phyloP scores from a whole-genome alignment of 2,113 vertebrate species.

The Hemicordylus capensis region DNA sequence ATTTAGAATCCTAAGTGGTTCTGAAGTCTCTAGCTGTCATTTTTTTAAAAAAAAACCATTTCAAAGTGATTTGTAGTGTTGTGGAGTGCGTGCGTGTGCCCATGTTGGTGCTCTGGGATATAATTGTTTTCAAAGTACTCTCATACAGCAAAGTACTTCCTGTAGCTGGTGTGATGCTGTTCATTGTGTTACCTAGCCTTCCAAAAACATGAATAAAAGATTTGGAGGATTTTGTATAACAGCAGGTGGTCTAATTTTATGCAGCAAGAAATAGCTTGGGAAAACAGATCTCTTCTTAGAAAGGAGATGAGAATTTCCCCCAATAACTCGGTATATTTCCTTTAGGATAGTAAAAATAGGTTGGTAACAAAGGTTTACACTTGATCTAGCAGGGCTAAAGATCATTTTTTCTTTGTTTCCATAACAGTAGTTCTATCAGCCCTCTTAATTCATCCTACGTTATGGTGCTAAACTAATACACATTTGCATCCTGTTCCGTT shows the following conservation, averaged over 20 bases:
- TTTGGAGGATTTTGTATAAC: slow-evolving; percentile 76
- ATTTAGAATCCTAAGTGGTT: slow-evolving; percentile 50
- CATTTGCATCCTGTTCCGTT: too few species aligned
- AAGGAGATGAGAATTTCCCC: not conserved
- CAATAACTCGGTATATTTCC: not conserved
- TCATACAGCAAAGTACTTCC: slow-evolving; percentile 61
- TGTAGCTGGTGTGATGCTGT: slow-evolving; percentile 71
- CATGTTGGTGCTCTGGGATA: slow-evolving; percentile 69
- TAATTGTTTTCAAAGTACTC: slow-evolving; percentile 65
- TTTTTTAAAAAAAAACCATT: slow-evolving; percentile 46
- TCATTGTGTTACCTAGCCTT: slow-evolving; percentile 63
- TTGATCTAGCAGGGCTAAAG: not conserved
- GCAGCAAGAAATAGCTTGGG: not conserved
- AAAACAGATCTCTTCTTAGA: not conserved
- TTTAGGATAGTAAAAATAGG: not conserved
- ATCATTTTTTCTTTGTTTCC: not conserved
- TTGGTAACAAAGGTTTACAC: not conserved
- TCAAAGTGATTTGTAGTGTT: slow-evolving; percentile 74
- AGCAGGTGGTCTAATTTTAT: slow-evolving; percentile 53
- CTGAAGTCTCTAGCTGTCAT: slow-evolving; percentile 60
- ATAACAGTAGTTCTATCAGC: not conserved
- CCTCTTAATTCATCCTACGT: not conserved
- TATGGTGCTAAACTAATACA: not conserved
- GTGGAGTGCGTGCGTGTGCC: slow-evolving; percentile 59
- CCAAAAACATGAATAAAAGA: slow-evolving; percentile 77